phyloP scores from a whole-genome alignment of 1,140 invertebrate genomes.

The Helicoverpa zea region DNA sequence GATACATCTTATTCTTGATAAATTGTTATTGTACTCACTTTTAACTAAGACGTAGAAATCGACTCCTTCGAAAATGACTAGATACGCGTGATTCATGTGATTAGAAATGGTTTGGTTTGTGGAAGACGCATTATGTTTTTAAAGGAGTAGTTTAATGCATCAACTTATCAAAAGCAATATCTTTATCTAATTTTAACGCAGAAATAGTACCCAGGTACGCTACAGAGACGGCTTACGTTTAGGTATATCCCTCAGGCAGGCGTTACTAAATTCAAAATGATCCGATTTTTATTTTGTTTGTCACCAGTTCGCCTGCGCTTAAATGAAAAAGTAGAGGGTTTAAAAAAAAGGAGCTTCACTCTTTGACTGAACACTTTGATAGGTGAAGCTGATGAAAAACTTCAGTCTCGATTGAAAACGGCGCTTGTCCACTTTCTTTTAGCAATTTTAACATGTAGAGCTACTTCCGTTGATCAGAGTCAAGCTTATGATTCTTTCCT shows the following conservation, averaged over 20 bases:
- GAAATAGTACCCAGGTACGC: too few species aligned
- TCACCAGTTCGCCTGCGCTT: not conserved
- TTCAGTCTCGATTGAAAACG: not conserved
- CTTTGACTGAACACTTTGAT: conserved; percentile 27
- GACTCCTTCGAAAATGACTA: not conserved
- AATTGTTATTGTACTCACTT: conserved; percentile 4
- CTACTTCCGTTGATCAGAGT: too few species aligned
- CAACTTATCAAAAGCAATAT: too few species aligned
- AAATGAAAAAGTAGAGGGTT: conserved; percentile 19
- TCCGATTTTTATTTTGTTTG: conserved; percentile 1
- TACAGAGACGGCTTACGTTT: too few species aligned
- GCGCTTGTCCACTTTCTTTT: not conserved
- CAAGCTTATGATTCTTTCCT: too few species aligned
- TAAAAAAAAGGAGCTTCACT: not conserved
- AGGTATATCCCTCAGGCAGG: not conserved
- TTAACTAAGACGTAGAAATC: not conserved
- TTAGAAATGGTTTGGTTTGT: too few species aligned
- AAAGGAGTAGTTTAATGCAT: too few species aligned
- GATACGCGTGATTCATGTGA: too few species aligned
- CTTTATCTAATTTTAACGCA: too few species aligned
- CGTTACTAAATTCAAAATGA: conserved; percentile 22
- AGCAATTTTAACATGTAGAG: too few species aligned
- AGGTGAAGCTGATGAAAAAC: conserved; percentile 16
- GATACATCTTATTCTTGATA: conserved; percentile 6
- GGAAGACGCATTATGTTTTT: too few species aligned